phyloP scores from a whole-genome alignment of 2,888 invertebrate species.

The Clostera curtula region DNA sequence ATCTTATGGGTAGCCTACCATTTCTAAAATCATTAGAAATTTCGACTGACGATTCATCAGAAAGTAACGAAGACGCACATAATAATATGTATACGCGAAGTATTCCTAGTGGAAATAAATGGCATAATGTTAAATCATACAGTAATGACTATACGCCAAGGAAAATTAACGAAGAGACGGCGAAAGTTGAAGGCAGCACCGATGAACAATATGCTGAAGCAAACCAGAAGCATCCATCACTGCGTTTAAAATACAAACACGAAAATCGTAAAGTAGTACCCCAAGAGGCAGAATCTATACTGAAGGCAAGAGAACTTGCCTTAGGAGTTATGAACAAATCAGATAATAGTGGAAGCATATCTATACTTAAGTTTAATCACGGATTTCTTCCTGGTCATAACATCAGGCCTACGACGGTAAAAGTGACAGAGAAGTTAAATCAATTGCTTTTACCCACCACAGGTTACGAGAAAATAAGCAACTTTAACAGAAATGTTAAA shows the following conservation, averaged over 20 bases:
- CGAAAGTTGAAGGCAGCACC: constrained; percentile 15
- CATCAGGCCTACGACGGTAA: constrained; percentile 11
- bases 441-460: too few species aligned
- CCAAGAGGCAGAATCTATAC: constrained; percentile 27
- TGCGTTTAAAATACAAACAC: constrained; percentile 43
- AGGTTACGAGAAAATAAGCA: constrained; percentile 15
- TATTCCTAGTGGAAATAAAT: constrained; percentile 44
- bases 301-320: constrained; percentile 41
- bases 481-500: constrained; percentile 53
- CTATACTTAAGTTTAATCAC: constrained; percentile 52
- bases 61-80: constrained; percentile 14
- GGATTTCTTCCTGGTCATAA: constrained; percentile 39
- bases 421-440: constrained; percentile 15
- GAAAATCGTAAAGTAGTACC: constrained; percentile 30
- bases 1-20: constrained; percentile 40
- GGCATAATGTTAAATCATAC: constrained; percentile 58
- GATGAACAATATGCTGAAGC: constrained; percentile 26
- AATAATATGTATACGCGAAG: constrained; percentile 41
- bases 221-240: constrained; percentile 34
- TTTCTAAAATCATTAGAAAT: constrained; percentile 53
- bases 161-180: constrained; percentile 32
- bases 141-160: constrained; percentile 51
- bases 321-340: constrained; percentile 43
- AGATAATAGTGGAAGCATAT: constrained; percentile 32
- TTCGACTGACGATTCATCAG: constrained; percentile 28